Conservation (phyloP, 2,113 vertebrate genomes). For the Stictonetta naevosa region DNA sequence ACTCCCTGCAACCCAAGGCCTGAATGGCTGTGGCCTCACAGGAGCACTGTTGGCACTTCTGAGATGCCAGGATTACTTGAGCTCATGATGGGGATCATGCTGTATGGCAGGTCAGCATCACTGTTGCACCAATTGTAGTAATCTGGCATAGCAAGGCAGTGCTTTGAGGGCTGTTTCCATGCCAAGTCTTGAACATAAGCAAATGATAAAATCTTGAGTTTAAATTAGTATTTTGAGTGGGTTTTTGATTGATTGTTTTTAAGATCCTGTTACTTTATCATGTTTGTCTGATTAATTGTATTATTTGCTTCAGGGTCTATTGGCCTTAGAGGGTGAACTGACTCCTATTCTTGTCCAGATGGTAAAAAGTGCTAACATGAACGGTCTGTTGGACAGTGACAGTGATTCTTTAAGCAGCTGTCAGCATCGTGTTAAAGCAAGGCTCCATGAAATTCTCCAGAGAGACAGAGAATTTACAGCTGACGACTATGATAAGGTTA, state of each 20-base stretch:
- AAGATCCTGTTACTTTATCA: neutral
- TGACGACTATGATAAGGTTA: slow-evolving; percentile 90
- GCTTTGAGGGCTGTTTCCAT: neutral
- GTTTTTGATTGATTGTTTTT: neutral
- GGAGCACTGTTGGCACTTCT: neutral
- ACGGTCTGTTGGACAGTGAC: slow-evolving; percentile 89
- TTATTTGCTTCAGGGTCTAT: slow-evolving; percentile 78
- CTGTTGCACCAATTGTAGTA: neutral
- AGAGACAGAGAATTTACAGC: slow-evolving; percentile 86
- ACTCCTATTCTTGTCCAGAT: slow-evolving; percentile 92
- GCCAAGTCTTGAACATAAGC: neutral
- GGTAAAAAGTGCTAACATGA: slow-evolving; percentile 94
- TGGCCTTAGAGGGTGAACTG: slow-evolving; percentile 89
- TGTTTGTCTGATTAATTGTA: neutral
- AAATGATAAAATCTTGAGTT: neutral
- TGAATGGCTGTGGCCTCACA: neutral
- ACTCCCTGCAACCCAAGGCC: neutral
- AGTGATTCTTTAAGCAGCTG: slow-evolving; percentile 90
- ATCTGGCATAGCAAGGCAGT: neutral
- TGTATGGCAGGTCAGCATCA: neutral
- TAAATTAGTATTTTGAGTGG: neutral
- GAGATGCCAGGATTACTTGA: neutral
- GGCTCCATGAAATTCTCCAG: slow-evolving; percentile 90
- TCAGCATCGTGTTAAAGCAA: slow-evolving; percentile 89
- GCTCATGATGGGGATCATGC: neutral